A percentile compares a stretch with the other conserved stretches of the same genome.
These are phyloP conservation scores for Thunnus albacares DNA, from an alignment of 2,797 vertebrate species.

Conservation along the genomic window DNA sequence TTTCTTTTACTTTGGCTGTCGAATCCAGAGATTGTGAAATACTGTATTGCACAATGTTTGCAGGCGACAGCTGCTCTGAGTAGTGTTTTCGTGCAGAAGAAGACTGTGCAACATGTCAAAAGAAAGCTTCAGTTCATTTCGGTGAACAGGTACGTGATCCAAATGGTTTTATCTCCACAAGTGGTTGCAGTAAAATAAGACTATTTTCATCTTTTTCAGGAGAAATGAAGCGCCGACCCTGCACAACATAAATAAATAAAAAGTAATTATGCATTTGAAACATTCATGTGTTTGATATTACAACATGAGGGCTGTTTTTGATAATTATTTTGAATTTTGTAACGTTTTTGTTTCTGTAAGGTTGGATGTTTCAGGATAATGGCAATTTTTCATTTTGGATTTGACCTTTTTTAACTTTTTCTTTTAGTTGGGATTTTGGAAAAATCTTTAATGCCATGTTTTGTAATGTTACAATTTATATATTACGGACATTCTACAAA, in stretches of 20 bases:
- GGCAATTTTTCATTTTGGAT: background rate
- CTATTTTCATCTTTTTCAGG: constrained; percentile 56
- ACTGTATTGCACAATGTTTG: constrained; percentile 35
- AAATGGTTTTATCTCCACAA: background rate
- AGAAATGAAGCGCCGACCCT: background rate
- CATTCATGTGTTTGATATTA: background rate
- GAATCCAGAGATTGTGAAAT: background rate
- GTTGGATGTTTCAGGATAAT: background rate
- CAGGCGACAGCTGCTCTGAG: constrained; percentile 38
- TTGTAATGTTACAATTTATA: background rate
- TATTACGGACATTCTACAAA: background rate
- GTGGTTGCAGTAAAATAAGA: background rate
- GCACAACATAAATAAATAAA: background rate
- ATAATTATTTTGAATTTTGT: background rate
- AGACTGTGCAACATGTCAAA: constrained; percentile 62
- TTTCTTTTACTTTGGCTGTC: background rate
- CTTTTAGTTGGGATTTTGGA: background rate
- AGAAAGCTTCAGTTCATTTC: constrained; percentile 80
- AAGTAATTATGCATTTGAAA: background rate
- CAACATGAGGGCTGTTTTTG: background rate
- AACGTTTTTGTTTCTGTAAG: background rate
- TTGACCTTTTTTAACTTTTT: background rate
- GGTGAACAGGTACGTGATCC: constrained; percentile 50
- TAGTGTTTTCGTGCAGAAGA: constrained; percentile 11
- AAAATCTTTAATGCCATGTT: background rate